Percentiles rank a stretch among this genome's conserved stretches.
Evolutionary conservation across 2,888 invertebrate genomes (phyloP).

Genomic region (Acleris sparsana): DNA sequence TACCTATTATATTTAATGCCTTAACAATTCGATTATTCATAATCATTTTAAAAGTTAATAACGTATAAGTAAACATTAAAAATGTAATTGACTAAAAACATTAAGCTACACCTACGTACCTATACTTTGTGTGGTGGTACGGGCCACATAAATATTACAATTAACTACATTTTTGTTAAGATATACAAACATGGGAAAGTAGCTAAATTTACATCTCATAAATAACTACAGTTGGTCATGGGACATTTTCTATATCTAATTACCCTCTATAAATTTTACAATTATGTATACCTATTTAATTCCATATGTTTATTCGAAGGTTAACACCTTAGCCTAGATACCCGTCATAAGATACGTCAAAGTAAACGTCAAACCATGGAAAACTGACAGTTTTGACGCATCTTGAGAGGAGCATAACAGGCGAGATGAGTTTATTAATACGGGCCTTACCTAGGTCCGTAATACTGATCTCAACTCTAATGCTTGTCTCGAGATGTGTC

Average conservation of each 20-base stretch:
- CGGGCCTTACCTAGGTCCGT: no score
- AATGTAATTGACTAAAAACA: constrained; percentile 12
- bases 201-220: constrained; percentile 21
- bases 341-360: no score
- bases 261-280: constrained; percentile 2
- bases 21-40: constrained; percentile 18
- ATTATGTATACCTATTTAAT: no score
- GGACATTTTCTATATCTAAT: constrained; percentile 19
- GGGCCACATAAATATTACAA: constrained; percentile 21
- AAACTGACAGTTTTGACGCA: no score
- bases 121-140: constrained; percentile 30
- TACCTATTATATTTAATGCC: background rate
- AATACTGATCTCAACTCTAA: no score
- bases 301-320: no score
- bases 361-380: no score
- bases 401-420: no score
- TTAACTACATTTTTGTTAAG: constrained; percentile 6
- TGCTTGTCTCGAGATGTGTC: no score
- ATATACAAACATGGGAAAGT: constrained; percentile 29
- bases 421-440: no score
- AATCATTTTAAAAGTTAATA: constrained; percentile 9
- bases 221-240: constrained; percentile 30
- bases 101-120: constrained; percentile 14
- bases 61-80: background rate
- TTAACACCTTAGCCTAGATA: no score